These are phyloP conservation scores for Eudemis profundana DNA, from an alignment of 2,888 invertebrate genomes.

Conservation along the genomic window DNA sequence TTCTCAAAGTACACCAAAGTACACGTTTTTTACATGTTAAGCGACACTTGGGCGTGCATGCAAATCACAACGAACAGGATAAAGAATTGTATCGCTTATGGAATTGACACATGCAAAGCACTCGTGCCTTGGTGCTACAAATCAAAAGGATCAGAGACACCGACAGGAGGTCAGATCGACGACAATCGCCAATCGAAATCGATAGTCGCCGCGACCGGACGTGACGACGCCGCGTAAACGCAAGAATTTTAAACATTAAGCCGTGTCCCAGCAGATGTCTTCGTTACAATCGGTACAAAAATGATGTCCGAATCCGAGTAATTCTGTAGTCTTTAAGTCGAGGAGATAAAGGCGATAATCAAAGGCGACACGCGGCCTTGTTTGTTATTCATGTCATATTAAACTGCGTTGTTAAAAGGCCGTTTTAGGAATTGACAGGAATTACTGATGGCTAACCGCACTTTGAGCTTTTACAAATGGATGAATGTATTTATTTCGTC, in stretches of 20 bases:
- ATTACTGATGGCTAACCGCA: constrained; percentile 57
- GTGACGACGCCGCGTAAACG: constrained; percentile 80
- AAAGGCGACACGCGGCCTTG: constrained; percentile 50
- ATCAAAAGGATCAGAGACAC: constrained; percentile 77
- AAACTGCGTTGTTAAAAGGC: constrained; percentile 73
- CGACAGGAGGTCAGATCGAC: constrained; percentile 80
- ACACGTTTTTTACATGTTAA: constrained; percentile 6
- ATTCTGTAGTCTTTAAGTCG: constrained; percentile 54
- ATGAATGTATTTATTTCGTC: neutral
- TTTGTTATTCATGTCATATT: constrained; percentile 77
- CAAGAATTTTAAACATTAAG: constrained; percentile 77
- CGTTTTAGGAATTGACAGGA: constrained; percentile 70
- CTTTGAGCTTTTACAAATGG: constrained; percentile 14
- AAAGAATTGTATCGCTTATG: constrained; percentile 47
- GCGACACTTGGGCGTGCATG: constrained; percentile 32
- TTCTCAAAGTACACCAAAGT: constrained; percentile 15
- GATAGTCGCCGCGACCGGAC: constrained; percentile 70
- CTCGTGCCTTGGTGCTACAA: constrained; percentile 69
- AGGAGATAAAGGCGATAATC: constrained; percentile 58
- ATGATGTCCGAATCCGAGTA: constrained; percentile 60
- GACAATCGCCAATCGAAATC: constrained; percentile 68
- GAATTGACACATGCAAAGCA: constrained; percentile 70
- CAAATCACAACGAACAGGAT: constrained; percentile 32
- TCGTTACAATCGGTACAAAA: constrained; percentile 68
- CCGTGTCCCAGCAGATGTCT: constrained; percentile 75